A percentile compares a stretch with the other conserved stretches of the same genome.
These are phyloP conservation scores for Tupiocoris notatus DNA, from an alignment of 2,888 invertebrate species.

Conservation along the genomic window DNA sequence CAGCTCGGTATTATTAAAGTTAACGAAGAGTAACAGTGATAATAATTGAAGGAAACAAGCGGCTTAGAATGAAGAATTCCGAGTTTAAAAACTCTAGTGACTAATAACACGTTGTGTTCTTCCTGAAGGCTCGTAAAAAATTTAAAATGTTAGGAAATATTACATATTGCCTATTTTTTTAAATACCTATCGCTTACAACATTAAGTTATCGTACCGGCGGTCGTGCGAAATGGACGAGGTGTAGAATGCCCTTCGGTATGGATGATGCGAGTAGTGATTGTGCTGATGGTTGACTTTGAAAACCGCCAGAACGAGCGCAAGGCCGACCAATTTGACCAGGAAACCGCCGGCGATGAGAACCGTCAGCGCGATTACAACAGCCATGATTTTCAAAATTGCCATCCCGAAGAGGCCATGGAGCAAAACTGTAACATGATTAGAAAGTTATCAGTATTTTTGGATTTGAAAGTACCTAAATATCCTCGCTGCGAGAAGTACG, in stretches of 20 bases:
- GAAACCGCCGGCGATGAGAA: slow-evolving; percentile 27
- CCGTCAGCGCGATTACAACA: slow-evolving; percentile 11
- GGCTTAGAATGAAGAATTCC: too few relatives aligned
- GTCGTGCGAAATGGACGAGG: not conserved
- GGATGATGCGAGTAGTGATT: not conserved
- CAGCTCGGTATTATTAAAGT: too few relatives aligned
- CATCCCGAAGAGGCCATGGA: slow-evolving; percentile 17
- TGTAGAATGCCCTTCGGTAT: not conserved
- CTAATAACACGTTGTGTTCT: too few relatives aligned
- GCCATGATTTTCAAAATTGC: slow-evolving; percentile 21
- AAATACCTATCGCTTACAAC: not conserved
- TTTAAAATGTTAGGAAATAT: too few relatives aligned
- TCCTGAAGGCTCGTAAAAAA: too few relatives aligned
- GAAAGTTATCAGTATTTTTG: too few relatives aligned
- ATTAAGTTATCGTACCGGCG: too few relatives aligned
- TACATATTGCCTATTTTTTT: not conserved
- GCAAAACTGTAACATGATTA: slow-evolving; percentile 5
- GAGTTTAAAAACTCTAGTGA: too few relatives aligned
- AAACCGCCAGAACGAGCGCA: not conserved
- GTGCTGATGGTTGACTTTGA: not conserved
- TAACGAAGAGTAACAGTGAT: too few relatives aligned
- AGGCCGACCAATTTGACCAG: slow-evolving; percentile 14
- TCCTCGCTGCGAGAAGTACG: too few relatives aligned
- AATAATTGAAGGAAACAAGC: too few relatives aligned
- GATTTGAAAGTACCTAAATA: too few relatives aligned